Evolutionary conservation across 2,113 vertebrate species (phyloP).

Genomic region (Microcebus lehilahytsara): DNA sequence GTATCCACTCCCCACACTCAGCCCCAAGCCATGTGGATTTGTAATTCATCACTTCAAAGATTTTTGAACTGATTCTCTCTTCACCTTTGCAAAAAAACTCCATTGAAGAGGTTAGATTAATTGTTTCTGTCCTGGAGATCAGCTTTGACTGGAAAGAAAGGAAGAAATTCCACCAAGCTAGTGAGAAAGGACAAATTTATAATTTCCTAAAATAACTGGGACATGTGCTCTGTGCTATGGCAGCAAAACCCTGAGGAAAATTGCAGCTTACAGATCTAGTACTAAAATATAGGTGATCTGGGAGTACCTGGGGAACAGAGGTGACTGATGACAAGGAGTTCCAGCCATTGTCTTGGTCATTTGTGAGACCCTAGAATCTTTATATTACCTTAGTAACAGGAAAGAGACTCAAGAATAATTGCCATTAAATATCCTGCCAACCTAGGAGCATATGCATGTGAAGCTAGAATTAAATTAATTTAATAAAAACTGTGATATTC

Average conservation of each 20-base stretch:
- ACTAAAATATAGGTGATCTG: not conserved
- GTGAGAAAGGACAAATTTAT: not conserved
- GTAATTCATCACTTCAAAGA: not conserved
- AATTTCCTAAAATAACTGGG: not conserved
- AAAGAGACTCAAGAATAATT: not conserved
- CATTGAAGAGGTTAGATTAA: constrained; percentile 22
- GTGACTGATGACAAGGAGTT: not conserved
- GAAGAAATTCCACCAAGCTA: not conserved
- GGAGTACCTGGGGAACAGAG: not conserved
- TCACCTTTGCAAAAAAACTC: constrained; percentile 16
- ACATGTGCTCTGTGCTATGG: not conserved
- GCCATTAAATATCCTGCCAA: not conserved
- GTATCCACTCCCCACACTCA: not conserved
- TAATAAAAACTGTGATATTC: not conserved
- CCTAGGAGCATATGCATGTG: not conserved
- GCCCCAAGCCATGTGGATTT: not conserved
- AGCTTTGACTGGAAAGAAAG: not conserved
- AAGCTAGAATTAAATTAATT: not conserved
- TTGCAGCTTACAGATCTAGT: no score
- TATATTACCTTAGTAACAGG: not conserved
- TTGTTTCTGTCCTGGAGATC: not conserved
- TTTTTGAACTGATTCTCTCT: not conserved
- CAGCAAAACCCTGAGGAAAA: not conserved
- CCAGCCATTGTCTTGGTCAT: not conserved
- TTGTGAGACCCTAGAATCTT: not conserved